Base-by-base conservation (phyloP, 2,113 vertebrate species). In the Oryctolagus cuniculus region DNA sequence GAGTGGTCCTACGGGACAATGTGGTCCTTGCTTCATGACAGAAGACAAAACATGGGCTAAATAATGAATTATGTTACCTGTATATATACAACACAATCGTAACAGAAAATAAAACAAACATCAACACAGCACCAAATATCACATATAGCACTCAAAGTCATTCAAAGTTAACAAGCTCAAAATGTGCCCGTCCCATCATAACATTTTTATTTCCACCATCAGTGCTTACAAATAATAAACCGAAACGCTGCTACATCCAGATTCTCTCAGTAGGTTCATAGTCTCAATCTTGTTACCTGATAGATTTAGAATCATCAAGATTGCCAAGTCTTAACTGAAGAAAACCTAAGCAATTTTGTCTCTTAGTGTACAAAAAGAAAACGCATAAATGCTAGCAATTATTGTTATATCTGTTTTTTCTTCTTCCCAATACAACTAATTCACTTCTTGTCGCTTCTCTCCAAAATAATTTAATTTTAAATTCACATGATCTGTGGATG, bases 21-120 rank as follows among this genome's bases (percentile, higher is more conserved):
- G 24, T n/a, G 36, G 27, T 27, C 44, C 64, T 85, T 86, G 63
- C 29, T n/a, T 49, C 81, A 75, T 0, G 38, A 63, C 10, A 82
- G 29, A 89, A 90, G 92, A 78, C 66, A 92, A 88, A 87, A 84
- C 21, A 24, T 69, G 15, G 5, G 55, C 44, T 81, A 95, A 91
- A 49, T 61, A 55, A 89, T 24, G 16, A 73, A 72, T 87, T 73
- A 87, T 64, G 31, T 24, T 63, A 81, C 24, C 27, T 63, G 34
- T 25, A 9, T 69, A 81, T 34, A 86, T 13, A 21, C 36, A 86
- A 91, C 16, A 74, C 73, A 89, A 21, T 29, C 24, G 10, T 29
- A 77, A 74, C 3, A 49, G 36, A 93, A 95, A 93, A 58, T 77
- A 74, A 86, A 82, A 78, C 16, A 81, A 94, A 74, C 81, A 67